phyloP scores from a whole-genome alignment of 2,888 invertebrate species.

The Tribolium freemani region DNA sequence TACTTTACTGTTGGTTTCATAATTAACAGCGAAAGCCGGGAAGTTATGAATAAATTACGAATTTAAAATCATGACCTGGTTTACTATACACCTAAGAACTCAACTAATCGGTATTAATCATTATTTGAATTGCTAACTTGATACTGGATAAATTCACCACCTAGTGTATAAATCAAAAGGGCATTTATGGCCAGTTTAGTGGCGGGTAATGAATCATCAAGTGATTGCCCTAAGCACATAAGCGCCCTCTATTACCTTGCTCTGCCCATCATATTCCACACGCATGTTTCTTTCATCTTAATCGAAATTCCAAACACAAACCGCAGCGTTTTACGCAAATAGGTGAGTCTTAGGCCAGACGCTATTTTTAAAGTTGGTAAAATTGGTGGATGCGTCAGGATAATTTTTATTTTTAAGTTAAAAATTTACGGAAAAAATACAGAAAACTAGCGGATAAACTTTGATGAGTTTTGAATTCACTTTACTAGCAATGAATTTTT shows the following conservation, averaged over 20 bases:
- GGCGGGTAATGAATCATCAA: slow-evolving; percentile 53
- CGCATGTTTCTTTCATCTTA: slow-evolving; percentile 34
- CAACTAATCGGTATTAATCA: slow-evolving; percentile 45
- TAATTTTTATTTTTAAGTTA: neutral
- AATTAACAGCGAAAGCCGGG: slow-evolving; percentile 13
- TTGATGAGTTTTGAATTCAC: neutral
- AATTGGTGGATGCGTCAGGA: neutral
- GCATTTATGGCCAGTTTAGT: slow-evolving; percentile 55
- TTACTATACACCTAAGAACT: slow-evolving; percentile 26
- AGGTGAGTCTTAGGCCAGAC: neutral
- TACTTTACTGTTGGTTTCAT: slow-evolving; percentile 19
- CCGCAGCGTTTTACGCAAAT: neutral
- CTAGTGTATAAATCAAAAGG: slow-evolving; percentile 44
- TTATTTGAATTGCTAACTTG: slow-evolving; percentile 48
- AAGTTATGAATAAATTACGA: slow-evolving; percentile 34
- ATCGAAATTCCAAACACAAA: slow-evolving; percentile 5
- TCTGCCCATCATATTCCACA: slow-evolving; percentile 34
- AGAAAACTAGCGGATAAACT: neutral
- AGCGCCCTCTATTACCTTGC: slow-evolving; percentile 45
- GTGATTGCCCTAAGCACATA: slow-evolving; percentile 55
- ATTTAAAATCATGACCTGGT: slow-evolving; percentile 32
- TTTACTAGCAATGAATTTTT: neutral
- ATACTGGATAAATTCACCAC: slow-evolving; percentile 44
- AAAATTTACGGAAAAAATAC: neutral
- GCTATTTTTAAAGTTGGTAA: no score